Evolutionary conservation across 1,140 invertebrate species (phyloP).

Genomic region (Dolichoris vasculosae): DNA sequence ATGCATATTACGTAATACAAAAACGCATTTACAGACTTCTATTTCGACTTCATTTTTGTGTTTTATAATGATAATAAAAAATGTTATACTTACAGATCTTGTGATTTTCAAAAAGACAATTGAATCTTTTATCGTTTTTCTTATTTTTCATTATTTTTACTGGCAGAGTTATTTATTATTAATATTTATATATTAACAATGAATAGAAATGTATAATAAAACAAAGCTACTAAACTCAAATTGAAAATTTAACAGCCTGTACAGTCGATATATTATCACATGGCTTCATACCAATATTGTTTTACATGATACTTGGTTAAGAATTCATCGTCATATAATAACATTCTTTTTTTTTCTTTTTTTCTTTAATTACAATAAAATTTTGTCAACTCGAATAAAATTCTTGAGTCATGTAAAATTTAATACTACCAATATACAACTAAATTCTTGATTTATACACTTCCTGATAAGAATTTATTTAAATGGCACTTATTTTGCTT

Average conservation of each 20-base stretch:
- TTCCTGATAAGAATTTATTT: slow-evolving; percentile 22
- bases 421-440: slow-evolving; percentile 33
- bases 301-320: slow-evolving; percentile 45
- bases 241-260: slow-evolving; percentile 54
- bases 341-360: neutral
- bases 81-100: slow-evolving; percentile 26
- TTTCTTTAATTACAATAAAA: slow-evolving; percentile 2
- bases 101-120: slow-evolving; percentile 3
- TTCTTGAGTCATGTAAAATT: slow-evolving; percentile 32
- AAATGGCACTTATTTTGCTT: slow-evolving; percentile 42
- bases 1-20: slow-evolving; percentile 27
- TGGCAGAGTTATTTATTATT: slow-evolving; percentile 43
- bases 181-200: slow-evolving; percentile 55
- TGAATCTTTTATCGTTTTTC: slow-evolving; percentile 1
- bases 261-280: slow-evolving; percentile 58
- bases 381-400: slow-evolving; percentile 39
- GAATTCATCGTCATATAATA: slow-evolving; percentile 19
- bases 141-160: slow-evolving; percentile 31
- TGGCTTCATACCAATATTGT: slow-evolving; percentile 50
- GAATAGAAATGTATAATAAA: slow-evolving; percentile 57
- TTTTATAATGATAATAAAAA: slow-evolving; percentile 37
- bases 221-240: slow-evolving; percentile 51
- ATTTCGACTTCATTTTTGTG: neutral
- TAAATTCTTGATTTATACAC: slow-evolving; percentile 15
- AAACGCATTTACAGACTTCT: slow-evolving; percentile 11